Percentiles rank a stretch among this genome's conserved stretches.
Evolutionary conservation across 2,888 invertebrate genomes (phyloP).

Genomic region (Oscheius myriophilus): DNA sequence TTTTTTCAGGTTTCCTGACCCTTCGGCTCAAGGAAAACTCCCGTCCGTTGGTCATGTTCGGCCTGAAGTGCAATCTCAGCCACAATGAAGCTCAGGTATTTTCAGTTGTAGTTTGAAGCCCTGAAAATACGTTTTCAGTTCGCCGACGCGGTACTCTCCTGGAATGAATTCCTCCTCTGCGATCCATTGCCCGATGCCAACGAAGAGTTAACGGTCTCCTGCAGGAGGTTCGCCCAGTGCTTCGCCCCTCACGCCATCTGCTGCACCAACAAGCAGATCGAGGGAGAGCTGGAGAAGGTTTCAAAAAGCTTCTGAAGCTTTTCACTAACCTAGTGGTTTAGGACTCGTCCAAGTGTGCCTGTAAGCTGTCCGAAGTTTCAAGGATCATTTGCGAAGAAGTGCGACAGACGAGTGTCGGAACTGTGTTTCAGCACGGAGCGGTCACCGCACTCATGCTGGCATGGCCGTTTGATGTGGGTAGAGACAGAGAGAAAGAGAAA

Average conservation of each 20-base stretch:
- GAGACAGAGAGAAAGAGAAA: background rate
- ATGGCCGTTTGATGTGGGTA: slow-evolving; percentile 49
- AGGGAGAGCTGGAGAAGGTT: slow-evolving; percentile 34
- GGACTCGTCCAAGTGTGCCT: slow-evolving; percentile 22
- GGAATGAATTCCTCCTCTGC: slow-evolving; percentile 51
- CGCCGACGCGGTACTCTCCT: slow-evolving; percentile 44
- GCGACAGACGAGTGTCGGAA: slow-evolving; percentile 40
- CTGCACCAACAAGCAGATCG: slow-evolving; percentile 48
- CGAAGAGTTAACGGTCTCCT: slow-evolving; percentile 47
- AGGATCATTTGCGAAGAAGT: slow-evolving; percentile 44
- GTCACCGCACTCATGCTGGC: slow-evolving; percentile 56
- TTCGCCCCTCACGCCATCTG: slow-evolving; percentile 53
- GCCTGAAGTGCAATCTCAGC: slow-evolving; percentile 51
- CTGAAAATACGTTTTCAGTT: slow-evolving; percentile 27
- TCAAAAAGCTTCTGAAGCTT: background rate
- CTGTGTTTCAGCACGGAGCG: slow-evolving; percentile 43
- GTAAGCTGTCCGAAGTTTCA: slow-evolving; percentile 41
- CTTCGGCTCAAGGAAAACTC: slow-evolving; percentile 41
- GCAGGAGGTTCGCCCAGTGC: slow-evolving; percentile 51
- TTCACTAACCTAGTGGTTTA: background rate
- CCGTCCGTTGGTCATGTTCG: slow-evolving; percentile 56
- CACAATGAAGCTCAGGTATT: slow-evolving; percentile 46
- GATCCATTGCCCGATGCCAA: slow-evolving; percentile 40
- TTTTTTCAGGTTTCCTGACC: slow-evolving; percentile 40
- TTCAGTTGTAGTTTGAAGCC: background rate